Base-by-base conservation (phyloP, 2,888 invertebrate species). In the Pterostichus madidus region DNA sequence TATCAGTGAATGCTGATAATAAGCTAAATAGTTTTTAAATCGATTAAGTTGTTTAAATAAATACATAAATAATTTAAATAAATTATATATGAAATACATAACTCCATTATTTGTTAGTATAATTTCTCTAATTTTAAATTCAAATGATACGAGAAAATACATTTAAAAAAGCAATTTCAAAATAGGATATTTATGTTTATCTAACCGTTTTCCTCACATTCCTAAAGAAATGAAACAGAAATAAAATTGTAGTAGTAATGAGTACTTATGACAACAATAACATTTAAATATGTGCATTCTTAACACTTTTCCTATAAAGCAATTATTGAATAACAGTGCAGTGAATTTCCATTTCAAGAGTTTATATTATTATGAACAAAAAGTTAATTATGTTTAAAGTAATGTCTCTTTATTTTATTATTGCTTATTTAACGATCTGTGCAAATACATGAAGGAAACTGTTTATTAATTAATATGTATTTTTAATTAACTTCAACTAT, bases 351-450 rank as follows among this genome's bases (percentile, higher is more conserved):
- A 13, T 13, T 44, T 8, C 2, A 56, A 56, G 5, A 17, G 5
- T 2, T 56, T 56, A 24, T 56, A 56, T 10, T 24, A 39, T 24
- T 17, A 68, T 24, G 44, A 39, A 44, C 46, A 53, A 56, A 13
- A 71, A 53, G 56, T 56, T 76, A 76, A 76, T 76, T 76, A 76
- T 39, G 76, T 76, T 76, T 46, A 32, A 24, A 53, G 76, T 76
- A 56, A 53, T 76, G 53, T 35, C 17, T 13, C 56, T 53, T n/a
- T 75, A 75, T 71, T 64, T 52, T 75, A 75, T 76, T 76, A 76
- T 46, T 56, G 76, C 76, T 76, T 32, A 76, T 52, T 76, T 76
- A 76, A 76, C 53, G 76, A 13, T 56, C 35, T 56, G 53, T 76
- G 56, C 76, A 56, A 76, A 76, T 76, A 76, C 53, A 44, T 13